phyloP scores from a whole-genome alignment of 2,113 vertebrate species.

The Perognathus longimembris region DNA sequence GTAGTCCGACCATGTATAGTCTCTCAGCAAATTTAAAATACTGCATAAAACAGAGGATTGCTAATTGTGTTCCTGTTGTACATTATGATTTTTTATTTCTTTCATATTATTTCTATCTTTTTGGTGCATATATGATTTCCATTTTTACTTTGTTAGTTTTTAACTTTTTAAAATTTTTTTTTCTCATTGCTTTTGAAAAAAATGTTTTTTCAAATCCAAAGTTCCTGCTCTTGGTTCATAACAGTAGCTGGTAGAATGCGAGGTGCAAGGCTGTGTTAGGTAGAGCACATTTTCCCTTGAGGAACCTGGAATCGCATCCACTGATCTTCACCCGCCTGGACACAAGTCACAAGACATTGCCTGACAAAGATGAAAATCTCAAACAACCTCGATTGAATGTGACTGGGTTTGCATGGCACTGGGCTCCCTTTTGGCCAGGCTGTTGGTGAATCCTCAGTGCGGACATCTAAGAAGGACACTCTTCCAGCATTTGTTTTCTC shows the following conservation, averaged over 20 bases:
- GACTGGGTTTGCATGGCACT: background rate
- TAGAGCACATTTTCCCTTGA: background rate
- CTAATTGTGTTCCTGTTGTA: background rate
- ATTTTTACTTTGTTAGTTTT: slow-evolving; percentile 21
- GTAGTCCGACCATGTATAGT: background rate
- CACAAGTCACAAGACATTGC: background rate
- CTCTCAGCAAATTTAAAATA: background rate
- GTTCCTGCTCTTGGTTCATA: slow-evolving; percentile 5
- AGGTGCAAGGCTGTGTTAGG: background rate
- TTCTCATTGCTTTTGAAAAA: slow-evolving; percentile 8
- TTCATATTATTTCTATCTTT: slow-evolving; percentile 2
- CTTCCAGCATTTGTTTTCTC: background rate
- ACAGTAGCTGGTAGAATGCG: background rate
- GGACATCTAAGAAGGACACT: background rate
- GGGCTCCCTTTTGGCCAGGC: background rate
- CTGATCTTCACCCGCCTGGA: background rate
- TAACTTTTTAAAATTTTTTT: slow-evolving; percentile 20
- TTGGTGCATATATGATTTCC: background rate
- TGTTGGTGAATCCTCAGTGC: background rate
- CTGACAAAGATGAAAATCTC: slow-evolving; percentile 13
- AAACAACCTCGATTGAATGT: slow-evolving; percentile 16
- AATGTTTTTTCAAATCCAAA: slow-evolving; percentile 1
- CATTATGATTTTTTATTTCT: background rate
- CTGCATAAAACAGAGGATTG: background rate
- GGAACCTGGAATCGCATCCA: background rate